Conservation (phyloP, 2,113 vertebrate genomes). For the Eurypyga helias region DNA sequence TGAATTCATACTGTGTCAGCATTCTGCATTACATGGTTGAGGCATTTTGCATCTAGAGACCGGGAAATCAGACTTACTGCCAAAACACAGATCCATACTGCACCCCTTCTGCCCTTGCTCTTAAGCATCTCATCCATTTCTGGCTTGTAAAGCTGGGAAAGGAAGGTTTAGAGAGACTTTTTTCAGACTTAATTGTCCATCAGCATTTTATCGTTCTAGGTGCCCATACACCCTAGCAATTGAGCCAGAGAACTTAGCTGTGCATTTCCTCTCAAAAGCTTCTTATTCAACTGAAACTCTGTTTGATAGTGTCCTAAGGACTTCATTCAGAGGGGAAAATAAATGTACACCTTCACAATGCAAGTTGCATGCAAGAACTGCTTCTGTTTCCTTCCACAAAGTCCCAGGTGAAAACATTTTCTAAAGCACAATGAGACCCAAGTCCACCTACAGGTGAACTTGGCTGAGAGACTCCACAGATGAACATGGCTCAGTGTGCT, state of each 20-base stretch:
- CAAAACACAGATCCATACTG: neutral
- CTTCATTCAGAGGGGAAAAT: neutral
- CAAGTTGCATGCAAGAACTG: neutral
- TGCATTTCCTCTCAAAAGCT: neutral
- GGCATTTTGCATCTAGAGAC: conserved; percentile 15
- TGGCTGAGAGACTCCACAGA: neutral
- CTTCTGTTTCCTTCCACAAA: neutral
- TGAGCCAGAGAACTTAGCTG: neutral
- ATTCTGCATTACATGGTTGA: neutral
- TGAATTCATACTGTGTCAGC: neutral
- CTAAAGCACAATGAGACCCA: neutral
- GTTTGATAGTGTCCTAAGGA: neutral
- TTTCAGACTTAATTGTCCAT: neutral
- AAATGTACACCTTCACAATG: neutral
- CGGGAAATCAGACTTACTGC: neutral
- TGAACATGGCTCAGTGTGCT: neutral
- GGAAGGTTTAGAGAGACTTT: neutral
- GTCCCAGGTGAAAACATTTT: neutral
- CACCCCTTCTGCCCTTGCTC: neutral
- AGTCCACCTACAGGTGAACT: neutral
- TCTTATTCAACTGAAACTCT: neutral
- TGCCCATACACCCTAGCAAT: neutral
- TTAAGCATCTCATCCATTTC: neutral
- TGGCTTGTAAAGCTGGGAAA: neutral
- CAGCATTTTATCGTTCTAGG: neutral